These are phyloP conservation scores for Cataglyphis altisquamis DNA, from an alignment of 2,888 invertebrate genomes.

Conservation along the genomic window DNA sequence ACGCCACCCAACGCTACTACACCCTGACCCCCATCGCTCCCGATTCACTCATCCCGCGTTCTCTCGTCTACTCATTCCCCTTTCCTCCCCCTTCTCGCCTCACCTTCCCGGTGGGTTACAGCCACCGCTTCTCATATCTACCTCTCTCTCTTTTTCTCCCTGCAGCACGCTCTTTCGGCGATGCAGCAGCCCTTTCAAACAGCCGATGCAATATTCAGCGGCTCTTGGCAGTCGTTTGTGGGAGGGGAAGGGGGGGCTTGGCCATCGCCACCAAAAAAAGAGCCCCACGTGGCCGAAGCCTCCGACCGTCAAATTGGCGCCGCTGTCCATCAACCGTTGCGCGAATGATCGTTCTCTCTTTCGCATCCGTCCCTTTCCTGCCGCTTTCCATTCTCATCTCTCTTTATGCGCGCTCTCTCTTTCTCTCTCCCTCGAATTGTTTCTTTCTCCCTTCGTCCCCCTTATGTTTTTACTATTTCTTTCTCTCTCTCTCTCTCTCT, in stretches of 20 bases:
- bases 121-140: slow-evolving; percentile 32
- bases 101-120: neutral
- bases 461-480: slow-evolving; percentile 1
- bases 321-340: slow-evolving; percentile 86
- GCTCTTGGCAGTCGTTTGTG: slow-evolving; percentile 77
- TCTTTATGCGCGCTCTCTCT: neutral
- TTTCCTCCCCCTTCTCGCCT: slow-evolving; percentile 11
- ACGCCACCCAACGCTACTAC: slow-evolving; percentile 73
- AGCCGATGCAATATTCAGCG: slow-evolving; percentile 86
- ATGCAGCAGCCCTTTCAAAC: slow-evolving; percentile 82
- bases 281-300: slow-evolving; percentile 82
- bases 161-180: slow-evolving; percentile 64
- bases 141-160: slow-evolving; percentile 43
- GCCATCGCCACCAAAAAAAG: slow-evolving; percentile 72
- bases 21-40: slow-evolving; percentile 59
- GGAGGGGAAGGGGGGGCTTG: slow-evolving; percentile 57
- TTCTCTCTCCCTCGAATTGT: neutral
- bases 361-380: slow-evolving; percentile 42
- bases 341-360: slow-evolving; percentile 66
- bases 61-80: slow-evolving; percentile 41
- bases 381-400: slow-evolving; percentile 37
- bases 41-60: slow-evolving; percentile 65
- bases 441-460: neutral
- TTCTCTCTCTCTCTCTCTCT: slow-evolving; percentile 25
- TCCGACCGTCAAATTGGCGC: slow-evolving; percentile 86